Evolutionary conservation across 2,888 invertebrate genomes (phyloP), one percentile per base, ranked within the genome.

Genomic region (Oligia latruncula): DNA sequence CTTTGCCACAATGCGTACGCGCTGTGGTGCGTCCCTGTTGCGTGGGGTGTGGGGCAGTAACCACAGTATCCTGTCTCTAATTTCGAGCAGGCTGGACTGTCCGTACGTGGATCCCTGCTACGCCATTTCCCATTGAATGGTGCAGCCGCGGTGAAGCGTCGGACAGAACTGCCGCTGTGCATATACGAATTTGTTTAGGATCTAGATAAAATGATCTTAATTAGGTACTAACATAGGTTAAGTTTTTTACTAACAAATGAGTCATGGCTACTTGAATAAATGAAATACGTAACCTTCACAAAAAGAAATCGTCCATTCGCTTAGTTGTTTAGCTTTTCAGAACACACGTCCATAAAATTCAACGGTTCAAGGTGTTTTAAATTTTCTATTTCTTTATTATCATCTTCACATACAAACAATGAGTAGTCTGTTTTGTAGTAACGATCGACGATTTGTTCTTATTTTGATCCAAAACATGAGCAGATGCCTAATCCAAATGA

Each of bases 391-490:
- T 58, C 3, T 40, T 43, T 55, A 40, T 71, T 15, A n/a, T 79
- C 17, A 11, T 65, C 23, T 35, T 4, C 11, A 13, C 4, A 46
- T 55, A 35, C 5, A 64, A 78, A 35, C 23, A 72, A 40, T 49
- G 8, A 15, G 9, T 29, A 17, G 74, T 62, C 46, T 74, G 71
- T 55, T 62, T 77, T 62, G 17, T n/a, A 1, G 43, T 23, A 52
- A 29, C 29, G 29, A 29, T 52, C 3, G 55, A 74, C 64, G 58
- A n/a, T 76, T 71, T 55, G 52, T 40, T 65, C 52, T 76, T 71
- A 71, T 17, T 71, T 17, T 60, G 70, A 49, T 13, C 23, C 43
- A 52, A 74, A 80, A 67, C 52, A 15, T 52, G 35, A 43, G n/a
- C 23, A 60, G 49, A 49, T 58, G 20, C 20, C 20, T 64, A 49